Base-by-base conservation (phyloP, 1,140 invertebrate species). In the Vollenhovia emeryi region DNA sequence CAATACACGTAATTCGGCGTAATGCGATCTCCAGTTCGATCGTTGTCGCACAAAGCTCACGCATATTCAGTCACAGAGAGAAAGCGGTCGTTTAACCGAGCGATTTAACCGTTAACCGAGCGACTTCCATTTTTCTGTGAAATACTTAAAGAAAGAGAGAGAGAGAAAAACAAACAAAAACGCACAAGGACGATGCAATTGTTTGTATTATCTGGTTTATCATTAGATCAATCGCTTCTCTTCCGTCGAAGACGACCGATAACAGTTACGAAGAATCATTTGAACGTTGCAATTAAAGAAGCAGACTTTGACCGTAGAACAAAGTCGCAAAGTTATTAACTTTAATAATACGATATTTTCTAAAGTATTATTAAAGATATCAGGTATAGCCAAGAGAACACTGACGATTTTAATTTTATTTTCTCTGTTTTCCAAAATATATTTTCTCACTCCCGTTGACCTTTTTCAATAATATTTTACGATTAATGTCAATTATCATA, bases 201-300 rank as follows among this genome's bases (percentile, higher is more conserved):
- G 11, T 62, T 78, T 43, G 59, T 33, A 66, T 52, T 66, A 66
- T 79, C 75, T 24, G 18, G 30, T 66, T 66, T 66, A 79, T 79
- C 18, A 36, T 79, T 66, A 79, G 43, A 24, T 11, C 30, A 48
- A 52, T 24, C 27, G 24, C 11, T 11, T 45, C 18, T 1, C 24
- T n/a, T 30, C 24, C 11, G 30, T 36, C 40, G 27, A 33, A 62
- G 11, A 48, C 40, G 24, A n/a, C 36, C 18, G 57, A 76, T 76
- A 62, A 76, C 9, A 62, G 13, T 27, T 36, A 2, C 18, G 27
- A 27, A 59, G 21, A 30, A 27, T 21, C 21, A 1, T 43, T 1
- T 1, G 8, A 48, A 76, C 15, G 11, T 60, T 30, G 48, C 36
- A 30, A 74, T 2, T 48, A 33, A 40, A 27, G 59, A 48, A 62